These are phyloP conservation scores for Clarias pachynema DNA, from an alignment of 2,797 vertebrate genomes.

Conservation along the genomic window DNA sequence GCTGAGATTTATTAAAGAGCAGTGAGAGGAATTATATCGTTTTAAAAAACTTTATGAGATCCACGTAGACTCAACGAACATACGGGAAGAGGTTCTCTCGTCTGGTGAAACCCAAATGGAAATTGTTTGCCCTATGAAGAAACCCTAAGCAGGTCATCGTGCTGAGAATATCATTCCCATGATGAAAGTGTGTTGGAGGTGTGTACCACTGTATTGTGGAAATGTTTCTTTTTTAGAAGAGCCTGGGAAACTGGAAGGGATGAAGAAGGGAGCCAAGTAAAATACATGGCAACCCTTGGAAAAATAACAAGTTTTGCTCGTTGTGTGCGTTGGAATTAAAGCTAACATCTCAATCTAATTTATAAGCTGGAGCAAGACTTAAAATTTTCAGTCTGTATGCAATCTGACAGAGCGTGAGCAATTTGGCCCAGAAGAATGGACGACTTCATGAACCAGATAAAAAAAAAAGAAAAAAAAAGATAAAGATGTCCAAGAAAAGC, in stretches of 20 bases:
- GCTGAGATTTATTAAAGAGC: background rate
- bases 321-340: background rate
- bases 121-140: background rate
- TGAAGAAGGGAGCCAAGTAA: background rate
- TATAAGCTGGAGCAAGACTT: background rate
- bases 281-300: background rate
- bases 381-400: background rate
- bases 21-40: background rate
- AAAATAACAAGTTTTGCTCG: background rate
- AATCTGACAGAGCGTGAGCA: background rate
- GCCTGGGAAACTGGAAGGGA: background rate
- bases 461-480: too few relatives aligned
- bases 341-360: background rate
- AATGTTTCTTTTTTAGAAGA: background rate
- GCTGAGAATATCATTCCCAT: background rate
- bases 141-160: background rate
- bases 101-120: background rate
- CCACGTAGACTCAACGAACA: background rate
- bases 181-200: background rate
- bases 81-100: background rate
- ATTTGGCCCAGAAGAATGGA: too few relatives aligned
- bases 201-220: background rate
- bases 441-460: too few relatives aligned
- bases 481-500: background rate
- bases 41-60: background rate